These are phyloP conservation scores for Melanotaenia boesemani DNA, from an alignment of 2,797 vertebrate genomes.

Conservation along the genomic window DNA sequence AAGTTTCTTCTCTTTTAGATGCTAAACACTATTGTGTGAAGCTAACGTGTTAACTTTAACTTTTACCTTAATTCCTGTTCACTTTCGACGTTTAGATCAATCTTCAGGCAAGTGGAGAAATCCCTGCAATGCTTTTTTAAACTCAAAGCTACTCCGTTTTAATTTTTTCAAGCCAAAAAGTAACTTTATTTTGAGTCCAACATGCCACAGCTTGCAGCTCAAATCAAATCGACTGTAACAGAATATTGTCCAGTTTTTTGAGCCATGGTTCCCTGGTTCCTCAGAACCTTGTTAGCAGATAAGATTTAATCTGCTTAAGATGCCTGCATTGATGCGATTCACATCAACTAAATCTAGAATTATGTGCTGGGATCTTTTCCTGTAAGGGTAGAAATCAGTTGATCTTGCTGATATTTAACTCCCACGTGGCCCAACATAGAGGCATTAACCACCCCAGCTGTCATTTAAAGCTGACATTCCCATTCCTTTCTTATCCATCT, in stretches of 20 bases:
- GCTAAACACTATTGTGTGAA: neutral
- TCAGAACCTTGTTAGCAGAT: neutral
- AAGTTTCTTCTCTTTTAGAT: neutral
- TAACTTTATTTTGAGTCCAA: neutral
- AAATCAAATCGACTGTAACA: neutral
- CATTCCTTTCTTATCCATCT: slow-evolving; percentile 35
- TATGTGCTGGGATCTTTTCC: neutral
- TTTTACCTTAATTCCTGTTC: neutral
- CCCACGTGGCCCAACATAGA: slow-evolving; percentile 7
- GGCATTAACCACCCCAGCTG: slow-evolving; percentile 5
- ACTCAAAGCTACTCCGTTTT: neutral
- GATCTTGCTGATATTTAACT: slow-evolving; percentile 4
- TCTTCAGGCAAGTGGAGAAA: neutral
- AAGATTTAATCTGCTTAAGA: slow-evolving; percentile 16
- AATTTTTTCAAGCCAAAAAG: neutral
- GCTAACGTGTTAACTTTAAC: neutral
- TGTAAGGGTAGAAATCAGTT: neutral
- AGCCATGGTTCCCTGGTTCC: neutral
- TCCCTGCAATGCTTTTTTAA: neutral
- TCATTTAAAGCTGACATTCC: slow-evolving; percentile 69
- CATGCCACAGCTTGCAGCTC: neutral
- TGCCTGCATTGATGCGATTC: slow-evolving; percentile 3
- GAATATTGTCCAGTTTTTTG: neutral
- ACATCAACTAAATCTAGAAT: slow-evolving; percentile 19
- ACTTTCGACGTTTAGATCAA: neutral